A percentile compares a stretch with the other conserved stretches of the same genome.
Conservation (phyloP, 35 echinoderm and acorn worm species). For the Lytechinus pictus region DNA sequence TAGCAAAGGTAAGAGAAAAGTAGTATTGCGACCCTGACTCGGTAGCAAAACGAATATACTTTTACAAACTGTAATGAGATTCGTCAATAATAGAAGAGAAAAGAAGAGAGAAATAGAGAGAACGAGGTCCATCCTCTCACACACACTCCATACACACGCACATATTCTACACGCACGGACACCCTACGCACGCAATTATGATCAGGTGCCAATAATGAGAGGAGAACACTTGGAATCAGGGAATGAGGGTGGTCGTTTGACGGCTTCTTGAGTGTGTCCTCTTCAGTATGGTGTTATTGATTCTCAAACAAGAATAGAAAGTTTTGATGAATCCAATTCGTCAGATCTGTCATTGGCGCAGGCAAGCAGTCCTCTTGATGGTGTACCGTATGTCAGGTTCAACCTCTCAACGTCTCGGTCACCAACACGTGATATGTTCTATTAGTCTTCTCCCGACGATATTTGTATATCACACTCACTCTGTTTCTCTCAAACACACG, state of each 20-base stretch:
- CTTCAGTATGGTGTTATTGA: neutral
- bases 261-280: neutral
- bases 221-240: neutral
- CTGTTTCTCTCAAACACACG: too few species aligned
- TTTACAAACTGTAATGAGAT: neutral
- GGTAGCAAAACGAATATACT: too few species aligned
- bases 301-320: neutral
- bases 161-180: too few species aligned
- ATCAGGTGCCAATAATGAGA: neutral
- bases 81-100: neutral
- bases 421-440: neutral
- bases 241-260: neutral
- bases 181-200: neutral
- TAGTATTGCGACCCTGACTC: too few species aligned
- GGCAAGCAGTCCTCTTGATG: neutral
- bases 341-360: neutral
- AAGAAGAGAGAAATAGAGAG: too few species aligned
- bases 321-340: conserved; percentile 10
- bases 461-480: too few species aligned
- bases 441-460: too few species aligned
- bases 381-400: neutral
- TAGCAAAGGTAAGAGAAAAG: too few species aligned
- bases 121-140: too few species aligned
- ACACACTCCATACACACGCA: too few species aligned
- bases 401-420: neutral